Evolutionary conservation across 2,888 invertebrate species (phyloP), one percentile per base, ranked within the genome.

Genomic region (Junonia oenone): DNA sequence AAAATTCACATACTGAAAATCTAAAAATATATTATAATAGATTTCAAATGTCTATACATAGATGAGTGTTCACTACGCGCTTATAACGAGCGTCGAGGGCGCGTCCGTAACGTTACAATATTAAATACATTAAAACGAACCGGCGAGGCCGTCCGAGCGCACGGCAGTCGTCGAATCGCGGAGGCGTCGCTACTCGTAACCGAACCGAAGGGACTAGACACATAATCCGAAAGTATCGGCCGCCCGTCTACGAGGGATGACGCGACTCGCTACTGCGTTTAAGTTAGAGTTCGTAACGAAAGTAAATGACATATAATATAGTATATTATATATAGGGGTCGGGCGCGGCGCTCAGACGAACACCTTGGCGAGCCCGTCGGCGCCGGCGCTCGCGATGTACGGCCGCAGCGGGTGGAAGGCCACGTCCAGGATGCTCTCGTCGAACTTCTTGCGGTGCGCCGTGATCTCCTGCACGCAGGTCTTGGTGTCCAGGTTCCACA

Each of bases 391-490:
- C 67, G 99, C 99, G 81, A 99, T 99, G 90, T 97, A 98, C 67
- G 99, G 98, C 91, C 98, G 96, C 71, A 98, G 95, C 72, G 99
- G 98, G 92, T 99, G 99, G 94, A 99, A 99, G 75, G 99, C 99
- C 68, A 99, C 99, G 85, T 98, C 98, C 79, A 98, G 94, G 91
- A 99, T 99, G 83, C 98, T 97, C 91, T 99, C 99, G 90, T 99
- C 99, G 91, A 98, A 98, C 92, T 99, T 99, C 91, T 99, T 99
- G 75, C 99, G 95, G 91, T 99, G 99, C 69, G 99, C 98, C 52
- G 99, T 99, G 81, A 99, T 99, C 91, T 99, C 99, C 89, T 99
- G 99, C 72, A 99, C 97, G 92, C 99, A 99, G 60, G 98, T 98
- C 91, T 98, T 98, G 91, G 97, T 98, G 92, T 99, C 98, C 79